Conservation (phyloP, 2,113 vertebrate species). For the Peromyscus maniculatus region DNA sequence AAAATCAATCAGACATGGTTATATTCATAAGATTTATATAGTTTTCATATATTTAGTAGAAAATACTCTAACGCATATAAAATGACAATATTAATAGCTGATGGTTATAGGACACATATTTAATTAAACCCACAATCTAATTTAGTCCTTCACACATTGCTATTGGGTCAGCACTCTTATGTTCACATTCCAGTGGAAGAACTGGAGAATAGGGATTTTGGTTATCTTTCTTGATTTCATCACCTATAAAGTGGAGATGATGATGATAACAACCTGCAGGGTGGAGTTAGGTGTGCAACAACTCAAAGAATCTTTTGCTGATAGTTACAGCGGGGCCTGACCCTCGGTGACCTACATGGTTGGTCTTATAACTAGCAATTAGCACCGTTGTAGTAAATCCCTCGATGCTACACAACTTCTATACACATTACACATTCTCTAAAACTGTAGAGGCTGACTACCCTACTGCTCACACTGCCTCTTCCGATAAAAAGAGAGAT, state of each 20-base stretch:
- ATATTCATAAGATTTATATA: not conserved
- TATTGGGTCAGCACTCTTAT: not conserved
- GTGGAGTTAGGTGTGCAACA: not conserved
- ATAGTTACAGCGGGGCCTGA: not conserved
- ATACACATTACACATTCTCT: not conserved
- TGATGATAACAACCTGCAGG: not conserved
- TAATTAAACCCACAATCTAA: slow-evolving; percentile 21
- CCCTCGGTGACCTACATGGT: rapidly evolving
- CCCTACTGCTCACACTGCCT: rapidly evolving
- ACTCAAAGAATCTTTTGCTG: not conserved
- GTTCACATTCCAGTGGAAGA: not conserved
- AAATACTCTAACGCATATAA: not conserved
- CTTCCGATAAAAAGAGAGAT: not conserved
- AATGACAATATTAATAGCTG: not conserved
- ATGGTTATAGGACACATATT: not conserved
- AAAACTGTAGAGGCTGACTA: not conserved
- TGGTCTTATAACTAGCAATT: not conserved
- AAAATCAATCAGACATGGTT: not conserved
- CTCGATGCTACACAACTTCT: not conserved
- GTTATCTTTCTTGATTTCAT: slow-evolving; percentile 6
- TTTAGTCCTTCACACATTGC: not conserved
- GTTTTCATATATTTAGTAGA: not conserved
- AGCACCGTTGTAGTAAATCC: not conserved
- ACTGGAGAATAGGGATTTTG: not conserved
- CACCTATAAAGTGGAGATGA: not conserved